These are phyloP conservation scores for Oncorhynchus kisutch DNA, from an alignment of 2,113 vertebrate species.

Conservation along the genomic window DNA sequence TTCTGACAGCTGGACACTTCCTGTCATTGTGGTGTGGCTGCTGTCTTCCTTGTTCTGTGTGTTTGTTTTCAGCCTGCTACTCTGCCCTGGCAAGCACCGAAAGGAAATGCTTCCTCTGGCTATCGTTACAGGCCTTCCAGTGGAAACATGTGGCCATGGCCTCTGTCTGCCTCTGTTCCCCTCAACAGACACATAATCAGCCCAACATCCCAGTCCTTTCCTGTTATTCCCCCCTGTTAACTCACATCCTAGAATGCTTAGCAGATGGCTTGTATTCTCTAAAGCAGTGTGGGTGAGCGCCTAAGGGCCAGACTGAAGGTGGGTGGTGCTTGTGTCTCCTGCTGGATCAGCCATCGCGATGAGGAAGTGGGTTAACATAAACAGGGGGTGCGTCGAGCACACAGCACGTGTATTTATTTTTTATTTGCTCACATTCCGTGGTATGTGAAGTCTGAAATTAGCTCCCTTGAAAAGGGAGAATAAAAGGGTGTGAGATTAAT, in stretches of 20 bases:
- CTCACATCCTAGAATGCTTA: constrained; percentile 38
- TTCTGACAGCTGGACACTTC: constrained; percentile 69
- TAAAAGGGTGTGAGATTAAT: constrained; percentile 15
- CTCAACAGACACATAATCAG: constrained; percentile 6
- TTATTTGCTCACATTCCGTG: constrained; percentile 15
- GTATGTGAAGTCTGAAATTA: constrained; percentile 44
- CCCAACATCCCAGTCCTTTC: constrained; percentile 63
- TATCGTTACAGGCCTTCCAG: not conserved
- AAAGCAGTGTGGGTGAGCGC: constrained; percentile 1
- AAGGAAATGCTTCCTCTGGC: constrained; percentile 10
- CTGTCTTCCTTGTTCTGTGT: not conserved
- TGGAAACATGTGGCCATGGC: not conserved
- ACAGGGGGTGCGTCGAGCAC: constrained; percentile 2
- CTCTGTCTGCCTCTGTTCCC: not conserved
- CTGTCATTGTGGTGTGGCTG: constrained; percentile 63
- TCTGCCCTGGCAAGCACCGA: not conserved
- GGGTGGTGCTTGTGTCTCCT: not conserved
- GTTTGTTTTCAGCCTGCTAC: no score
- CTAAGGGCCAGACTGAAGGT: constrained; percentile 7
- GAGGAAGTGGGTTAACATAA: constrained; percentile 27
- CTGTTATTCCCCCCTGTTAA: constrained; percentile 66
- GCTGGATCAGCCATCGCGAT: not conserved
- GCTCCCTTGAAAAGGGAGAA: constrained; percentile 44
- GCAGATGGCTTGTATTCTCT: no score
- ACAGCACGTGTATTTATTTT: constrained; percentile 2